Percentiles rank a stretch among this genome's conserved stretches.
Conservation (phyloP, 2,113 vertebrate species). For the Choloepus hoffmanni region DNA sequence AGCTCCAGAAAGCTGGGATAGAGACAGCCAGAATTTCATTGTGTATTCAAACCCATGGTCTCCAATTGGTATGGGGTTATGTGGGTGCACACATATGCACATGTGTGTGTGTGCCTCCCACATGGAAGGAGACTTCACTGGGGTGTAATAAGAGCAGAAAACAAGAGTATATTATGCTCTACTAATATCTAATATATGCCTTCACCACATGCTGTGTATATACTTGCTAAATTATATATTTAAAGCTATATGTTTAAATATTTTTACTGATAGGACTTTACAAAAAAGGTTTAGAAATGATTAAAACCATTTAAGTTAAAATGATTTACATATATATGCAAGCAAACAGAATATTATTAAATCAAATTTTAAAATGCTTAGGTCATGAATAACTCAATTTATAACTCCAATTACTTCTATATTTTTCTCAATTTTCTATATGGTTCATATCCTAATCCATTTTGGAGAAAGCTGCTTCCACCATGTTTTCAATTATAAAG, state of each 20-base stretch:
- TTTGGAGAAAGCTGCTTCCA: conserved; percentile 10
- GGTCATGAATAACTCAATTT: conserved; percentile 18
- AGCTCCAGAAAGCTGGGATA: neutral
- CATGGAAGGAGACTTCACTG: neutral
- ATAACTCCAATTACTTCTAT: neutral
- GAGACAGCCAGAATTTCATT: neutral
- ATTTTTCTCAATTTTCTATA: conserved; percentile 24
- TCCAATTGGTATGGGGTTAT: neutral
- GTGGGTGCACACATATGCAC: no score
- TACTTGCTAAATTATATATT: neutral
- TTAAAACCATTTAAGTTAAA: neutral
- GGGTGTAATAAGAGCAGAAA: neutral
- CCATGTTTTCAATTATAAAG: conserved; percentile 20
- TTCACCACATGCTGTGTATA: neutral
- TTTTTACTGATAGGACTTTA: neutral
- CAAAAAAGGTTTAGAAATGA: neutral
- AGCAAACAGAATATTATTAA: conserved; percentile 24
- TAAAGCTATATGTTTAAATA: neutral
- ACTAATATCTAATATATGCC: neutral
- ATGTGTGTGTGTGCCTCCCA: neutral
- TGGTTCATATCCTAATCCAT: neutral
- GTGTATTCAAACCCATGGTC: neutral
- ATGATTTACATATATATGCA: neutral
- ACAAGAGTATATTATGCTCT: neutral
- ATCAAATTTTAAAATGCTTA: neutral